Conservation (phyloP, 2,797 vertebrate genomes). For the Phrynocephalus vlangalii region DNA sequence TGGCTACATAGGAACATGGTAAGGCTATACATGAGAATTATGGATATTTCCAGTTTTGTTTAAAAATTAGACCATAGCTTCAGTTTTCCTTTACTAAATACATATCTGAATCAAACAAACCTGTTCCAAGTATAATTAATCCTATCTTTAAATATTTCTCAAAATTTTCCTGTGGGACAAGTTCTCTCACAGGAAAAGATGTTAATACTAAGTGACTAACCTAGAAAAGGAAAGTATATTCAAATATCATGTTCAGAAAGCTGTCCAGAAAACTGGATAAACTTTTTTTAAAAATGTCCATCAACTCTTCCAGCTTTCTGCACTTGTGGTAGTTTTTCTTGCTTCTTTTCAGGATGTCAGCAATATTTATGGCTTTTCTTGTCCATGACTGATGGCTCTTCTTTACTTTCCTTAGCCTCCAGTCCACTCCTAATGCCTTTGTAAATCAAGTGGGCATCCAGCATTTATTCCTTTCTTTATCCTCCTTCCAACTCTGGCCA, state of each 20-base stretch:
- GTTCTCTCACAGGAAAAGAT: neutral
- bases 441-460: slow-evolving; percentile 43
- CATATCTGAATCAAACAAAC: slow-evolving; percentile 2
- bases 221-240: slow-evolving; percentile 21
- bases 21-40: neutral
- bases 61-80: neutral
- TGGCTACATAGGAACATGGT: neutral
- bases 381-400: slow-evolving; percentile 32
- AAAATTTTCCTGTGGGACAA: neutral
- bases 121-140: slow-evolving; percentile 9
- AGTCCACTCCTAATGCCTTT: slow-evolving; percentile 24
- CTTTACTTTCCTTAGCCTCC: slow-evolving; percentile 48
- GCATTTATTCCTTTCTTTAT: neutral
- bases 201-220: neutral
- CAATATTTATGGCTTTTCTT: slow-evolving; percentile 57
- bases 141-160: slow-evolving; percentile 7
- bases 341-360: slow-evolving; percentile 64
- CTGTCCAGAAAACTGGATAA: slow-evolving; percentile 57
- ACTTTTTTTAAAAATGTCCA: slow-evolving; percentile 58
- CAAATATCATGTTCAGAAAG: slow-evolving; percentile 50
- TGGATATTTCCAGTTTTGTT: neutral
- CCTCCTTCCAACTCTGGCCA: slow-evolving; percentile 6
- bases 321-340: slow-evolving; percentile 67
- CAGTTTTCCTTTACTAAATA: neutral
- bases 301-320: slow-evolving; percentile 53